Evolutionary conservation across 1,140 invertebrate genomes (phyloP).

Genomic region (Babylonia areolata): DNA sequence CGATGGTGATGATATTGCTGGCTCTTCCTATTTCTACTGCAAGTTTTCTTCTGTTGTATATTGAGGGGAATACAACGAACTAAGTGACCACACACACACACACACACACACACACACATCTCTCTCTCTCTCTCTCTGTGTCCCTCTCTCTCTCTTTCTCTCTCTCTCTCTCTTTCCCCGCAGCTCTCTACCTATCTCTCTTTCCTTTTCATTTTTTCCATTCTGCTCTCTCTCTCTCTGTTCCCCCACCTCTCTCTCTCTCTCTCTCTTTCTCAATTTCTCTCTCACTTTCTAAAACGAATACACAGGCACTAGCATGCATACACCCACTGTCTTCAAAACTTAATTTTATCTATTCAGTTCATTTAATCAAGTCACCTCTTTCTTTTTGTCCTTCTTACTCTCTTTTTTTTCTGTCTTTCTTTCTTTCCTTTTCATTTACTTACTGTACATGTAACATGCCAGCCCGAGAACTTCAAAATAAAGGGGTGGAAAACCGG

Average conservation of each 20-base stretch:
- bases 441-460: too few relatives aligned
- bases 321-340: too few relatives aligned
- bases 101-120: background rate
- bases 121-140: conserved; percentile 9
- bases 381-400: too few relatives aligned
- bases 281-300: background rate
- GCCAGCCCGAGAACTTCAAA: too few relatives aligned
- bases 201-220: background rate
- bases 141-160: conserved; percentile 21
- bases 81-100: background rate
- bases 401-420: too few relatives aligned
- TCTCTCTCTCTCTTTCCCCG: conserved; percentile 3
- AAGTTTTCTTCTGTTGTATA: too few relatives aligned
- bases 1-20: too few relatives aligned
- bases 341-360: too few relatives aligned
- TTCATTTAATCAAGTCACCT: too few relatives aligned
- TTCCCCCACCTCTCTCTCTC: conserved; percentile 1
- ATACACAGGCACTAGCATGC: background rate
- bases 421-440: too few relatives aligned
- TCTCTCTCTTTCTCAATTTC: background rate
- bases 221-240: background rate
- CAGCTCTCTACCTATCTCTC: background rate
- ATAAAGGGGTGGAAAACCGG: too few relatives aligned
- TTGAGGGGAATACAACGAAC: background rate
- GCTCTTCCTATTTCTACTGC: too few relatives aligned